Evolutionary conservation across 2,888 invertebrate genomes (phyloP).

Genomic region (Philereme vetulata): DNA sequence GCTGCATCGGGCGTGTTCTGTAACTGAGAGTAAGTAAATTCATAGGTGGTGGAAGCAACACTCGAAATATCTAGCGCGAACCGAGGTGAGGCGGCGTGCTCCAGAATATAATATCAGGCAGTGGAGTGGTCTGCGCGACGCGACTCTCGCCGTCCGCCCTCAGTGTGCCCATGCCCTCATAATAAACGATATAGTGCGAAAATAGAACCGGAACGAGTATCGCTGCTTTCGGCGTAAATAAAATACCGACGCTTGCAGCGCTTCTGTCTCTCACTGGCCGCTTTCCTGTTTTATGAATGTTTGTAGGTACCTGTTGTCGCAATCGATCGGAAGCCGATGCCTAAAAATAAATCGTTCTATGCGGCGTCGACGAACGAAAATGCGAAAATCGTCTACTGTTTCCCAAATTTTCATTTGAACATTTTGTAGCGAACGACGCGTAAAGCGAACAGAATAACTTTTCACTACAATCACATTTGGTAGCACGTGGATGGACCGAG

Average conservation of each 20-base stretch:
- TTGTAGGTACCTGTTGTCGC: constrained; percentile 50
- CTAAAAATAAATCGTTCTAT: constrained; percentile 65
- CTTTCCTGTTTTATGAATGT: constrained; percentile 67
- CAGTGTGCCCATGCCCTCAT: constrained; percentile 64
- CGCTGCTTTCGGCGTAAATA: constrained; percentile 73
- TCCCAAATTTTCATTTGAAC: constrained; percentile 30
- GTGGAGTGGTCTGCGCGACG: constrained; percentile 71
- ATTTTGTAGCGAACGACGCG: not conserved
- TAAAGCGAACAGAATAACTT: constrained; percentile 14
- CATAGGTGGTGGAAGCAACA: constrained; percentile 79
- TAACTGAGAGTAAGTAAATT: constrained; percentile 79
- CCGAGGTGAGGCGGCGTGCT: constrained; percentile 80
- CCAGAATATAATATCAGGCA: constrained; percentile 83
- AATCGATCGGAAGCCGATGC: constrained; percentile 64
- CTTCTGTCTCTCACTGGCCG: constrained; percentile 62
- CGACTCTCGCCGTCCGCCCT: constrained; percentile 52
- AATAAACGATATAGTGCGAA: constrained; percentile 78
- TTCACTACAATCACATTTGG: constrained; percentile 29
- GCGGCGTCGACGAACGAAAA: constrained; percentile 48
- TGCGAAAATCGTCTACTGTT: constrained; percentile 44
- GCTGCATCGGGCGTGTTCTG: constrained; percentile 71
- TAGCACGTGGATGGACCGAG: constrained; percentile 26
- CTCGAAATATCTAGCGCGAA: constrained; percentile 82
- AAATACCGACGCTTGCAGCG: constrained; percentile 70
- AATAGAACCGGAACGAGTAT: constrained; percentile 76